Evolutionary conservation across 2,888 invertebrate genomes (phyloP).

Genomic region (Pecten maximus): DNA sequence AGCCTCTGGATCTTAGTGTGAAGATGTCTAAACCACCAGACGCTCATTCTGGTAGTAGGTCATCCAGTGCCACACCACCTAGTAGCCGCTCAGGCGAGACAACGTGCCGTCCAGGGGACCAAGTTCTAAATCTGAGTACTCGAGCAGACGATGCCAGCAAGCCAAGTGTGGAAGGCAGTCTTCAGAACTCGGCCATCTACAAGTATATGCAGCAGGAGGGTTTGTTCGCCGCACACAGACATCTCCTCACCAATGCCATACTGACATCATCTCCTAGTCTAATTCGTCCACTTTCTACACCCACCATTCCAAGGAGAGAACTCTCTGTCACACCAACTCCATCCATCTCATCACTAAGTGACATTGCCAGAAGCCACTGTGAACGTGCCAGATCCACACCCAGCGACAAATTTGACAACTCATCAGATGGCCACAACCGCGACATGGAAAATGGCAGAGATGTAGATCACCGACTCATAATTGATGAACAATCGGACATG

Average conservation of each 20-base stretch:
- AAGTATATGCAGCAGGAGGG: constrained; percentile 81
- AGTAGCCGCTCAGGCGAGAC: constrained; percentile 58
- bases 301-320: constrained; percentile 40
- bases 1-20: constrained; percentile 93
- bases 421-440: not conserved
- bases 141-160: constrained; percentile 62
- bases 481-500: constrained; percentile 13
- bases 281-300: constrained; percentile 55
- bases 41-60: constrained; percentile 83
- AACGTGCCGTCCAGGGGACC: constrained; percentile 82
- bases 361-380: constrained; percentile 51
- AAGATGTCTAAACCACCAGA: constrained; percentile 42
- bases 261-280: constrained; percentile 53
- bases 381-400: constrained; percentile 48
- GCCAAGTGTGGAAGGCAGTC: constrained; percentile 43
- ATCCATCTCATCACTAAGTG: constrained; percentile 39
- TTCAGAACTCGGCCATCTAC: constrained; percentile 74
- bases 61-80: constrained; percentile 83
- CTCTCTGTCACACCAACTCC: constrained; percentile 17
- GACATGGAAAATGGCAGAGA: not conserved
- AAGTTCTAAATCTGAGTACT: constrained; percentile 90
- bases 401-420: constrained; percentile 1
- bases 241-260: constrained; percentile 54
- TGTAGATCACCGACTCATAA: not conserved
- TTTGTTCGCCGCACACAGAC: constrained; percentile 62